Percentiles rank a stretch among this genome's conserved stretches.
Conservation (phyloP, 2,797 vertebrate species). For the Catostomus latipinnis region DNA sequence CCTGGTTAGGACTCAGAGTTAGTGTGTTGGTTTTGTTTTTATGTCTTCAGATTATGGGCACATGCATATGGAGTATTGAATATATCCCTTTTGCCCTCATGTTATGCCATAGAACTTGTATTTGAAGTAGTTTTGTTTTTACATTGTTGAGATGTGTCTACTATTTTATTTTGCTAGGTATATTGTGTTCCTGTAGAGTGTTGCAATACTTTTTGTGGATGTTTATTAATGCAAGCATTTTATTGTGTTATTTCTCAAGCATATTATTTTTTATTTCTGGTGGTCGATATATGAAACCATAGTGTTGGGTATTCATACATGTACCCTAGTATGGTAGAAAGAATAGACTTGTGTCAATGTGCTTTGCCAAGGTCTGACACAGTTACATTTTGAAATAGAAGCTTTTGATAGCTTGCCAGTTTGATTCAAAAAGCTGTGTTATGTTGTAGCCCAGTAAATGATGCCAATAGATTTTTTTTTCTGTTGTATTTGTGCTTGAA, state of each 20-base stretch:
- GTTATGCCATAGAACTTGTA: conserved; percentile 75
- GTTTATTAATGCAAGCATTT: conserved; percentile 68
- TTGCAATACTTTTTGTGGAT: conserved; percentile 80
- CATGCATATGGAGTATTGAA: conserved; percentile 73
- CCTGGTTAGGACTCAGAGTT: conserved; percentile 35
- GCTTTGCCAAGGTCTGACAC: conserved; percentile 50
- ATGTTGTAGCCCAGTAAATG: conserved; percentile 66
- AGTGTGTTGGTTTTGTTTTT: conserved; percentile 48
- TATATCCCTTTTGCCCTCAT: conserved; percentile 62
- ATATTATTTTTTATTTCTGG: conserved; percentile 71
- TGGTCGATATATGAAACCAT: conserved; percentile 67
- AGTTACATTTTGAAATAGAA: conserved; percentile 28
- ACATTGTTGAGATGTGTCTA: conserved; percentile 65
- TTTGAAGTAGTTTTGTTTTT: conserved; percentile 72
- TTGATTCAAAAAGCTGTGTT: conserved; percentile 51
- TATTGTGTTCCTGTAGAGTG: conserved; percentile 78
- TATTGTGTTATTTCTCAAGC: conserved; percentile 65
- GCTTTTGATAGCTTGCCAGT: conserved; percentile 34
- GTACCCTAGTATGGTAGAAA: conserved; percentile 67
- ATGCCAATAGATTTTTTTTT: conserved; percentile 60
- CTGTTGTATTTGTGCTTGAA: conserved; percentile 42
- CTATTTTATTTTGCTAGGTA: conserved; percentile 70
- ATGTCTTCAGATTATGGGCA: conserved; percentile 62
- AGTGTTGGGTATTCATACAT: conserved; percentile 68
- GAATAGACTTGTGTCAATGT: conserved; percentile 51